Conservation (phyloP, 2,797 vertebrate genomes). For the Orestias chungarensis region DNA sequence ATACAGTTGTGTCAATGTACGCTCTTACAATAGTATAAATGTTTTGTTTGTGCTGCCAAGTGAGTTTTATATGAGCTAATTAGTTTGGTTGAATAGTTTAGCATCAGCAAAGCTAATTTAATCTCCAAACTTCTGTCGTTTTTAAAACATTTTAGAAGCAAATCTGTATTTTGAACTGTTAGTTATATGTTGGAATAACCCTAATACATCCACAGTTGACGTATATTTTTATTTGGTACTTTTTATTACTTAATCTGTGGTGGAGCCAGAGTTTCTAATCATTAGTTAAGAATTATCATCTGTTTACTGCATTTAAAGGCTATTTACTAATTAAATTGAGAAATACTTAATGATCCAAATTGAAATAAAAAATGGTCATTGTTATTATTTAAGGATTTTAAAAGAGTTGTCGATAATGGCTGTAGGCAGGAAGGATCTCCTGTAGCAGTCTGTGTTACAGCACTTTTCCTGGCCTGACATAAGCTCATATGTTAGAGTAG, state of each 20-base stretch:
- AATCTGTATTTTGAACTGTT: background rate
- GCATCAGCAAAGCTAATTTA: background rate
- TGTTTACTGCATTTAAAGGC: background rate
- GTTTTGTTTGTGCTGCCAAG: accelerated
- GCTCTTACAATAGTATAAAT: accelerated
- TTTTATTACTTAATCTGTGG: background rate
- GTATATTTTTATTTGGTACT: background rate
- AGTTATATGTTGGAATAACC: too few relatives aligned
- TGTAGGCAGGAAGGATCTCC: background rate
- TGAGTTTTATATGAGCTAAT: background rate
- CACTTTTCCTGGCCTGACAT: too few relatives aligned
- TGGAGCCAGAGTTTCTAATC: background rate
- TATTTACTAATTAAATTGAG: background rate
- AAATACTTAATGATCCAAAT: background rate
- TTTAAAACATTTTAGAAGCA: background rate
- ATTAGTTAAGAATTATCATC: background rate
- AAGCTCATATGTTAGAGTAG: too few relatives aligned
- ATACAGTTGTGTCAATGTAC: accelerated
- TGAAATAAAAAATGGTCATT: background rate
- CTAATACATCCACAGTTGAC: too few relatives aligned
- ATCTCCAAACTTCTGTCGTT: background rate
- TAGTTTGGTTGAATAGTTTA: accelerated
- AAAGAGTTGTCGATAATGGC: background rate
- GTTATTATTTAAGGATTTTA: background rate
- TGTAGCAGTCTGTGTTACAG: background rate